Conservation (phyloP, 2,797 vertebrate genomes). For the Cetoscarus ocellatus region DNA sequence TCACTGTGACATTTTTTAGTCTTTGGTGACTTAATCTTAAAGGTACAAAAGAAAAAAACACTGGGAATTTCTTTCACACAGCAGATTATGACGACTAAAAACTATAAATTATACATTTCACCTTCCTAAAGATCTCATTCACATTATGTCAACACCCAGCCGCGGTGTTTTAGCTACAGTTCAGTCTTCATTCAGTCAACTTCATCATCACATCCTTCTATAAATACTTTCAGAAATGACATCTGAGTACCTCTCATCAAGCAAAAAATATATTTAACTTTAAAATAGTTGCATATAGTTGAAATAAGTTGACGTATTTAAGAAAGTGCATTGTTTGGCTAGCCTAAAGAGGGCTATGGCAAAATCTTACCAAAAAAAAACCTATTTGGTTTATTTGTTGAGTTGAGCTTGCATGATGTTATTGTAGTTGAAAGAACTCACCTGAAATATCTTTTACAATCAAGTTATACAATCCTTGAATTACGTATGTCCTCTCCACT, state of each 20-base stretch:
- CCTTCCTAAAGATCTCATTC: conserved; percentile 24
- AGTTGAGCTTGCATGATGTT: conserved; percentile 7
- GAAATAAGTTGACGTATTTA: conserved; percentile 49
- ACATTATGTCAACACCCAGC: conserved; percentile 45
- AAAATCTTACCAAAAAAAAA: conserved; percentile 23
- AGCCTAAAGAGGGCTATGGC: conserved; percentile 15
- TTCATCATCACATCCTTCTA: conserved; percentile 25
- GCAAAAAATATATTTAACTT: conserved; percentile 35
- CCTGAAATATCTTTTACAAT: conserved; percentile 22
- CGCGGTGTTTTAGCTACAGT: conserved; percentile 24
- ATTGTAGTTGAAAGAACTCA: conserved; percentile 10
- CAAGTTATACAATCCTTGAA: conserved; percentile 46
- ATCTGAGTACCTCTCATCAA: conserved; percentile 53
- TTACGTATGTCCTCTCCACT: conserved; percentile 12
- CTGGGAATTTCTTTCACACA: conserved; percentile 23
- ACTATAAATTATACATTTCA: conserved; percentile 15
- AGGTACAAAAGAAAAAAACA: conserved; percentile 49
- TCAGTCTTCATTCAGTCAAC: conserved; percentile 38
- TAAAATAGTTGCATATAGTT: conserved; percentile 38
- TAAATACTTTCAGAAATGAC: conserved; percentile 59
- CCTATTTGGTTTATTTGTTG: conserved; percentile 27
- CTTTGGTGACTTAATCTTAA: conserved; percentile 52
- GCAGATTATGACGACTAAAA: conserved; percentile 43
- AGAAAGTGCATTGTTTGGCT: conserved; percentile 68
- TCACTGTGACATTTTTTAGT: conserved; percentile 21